Evolutionary conservation across 37 sponge, comb jelly and placozoan species (phyloP).

Genomic region (Eunapius fragilis): DNA sequence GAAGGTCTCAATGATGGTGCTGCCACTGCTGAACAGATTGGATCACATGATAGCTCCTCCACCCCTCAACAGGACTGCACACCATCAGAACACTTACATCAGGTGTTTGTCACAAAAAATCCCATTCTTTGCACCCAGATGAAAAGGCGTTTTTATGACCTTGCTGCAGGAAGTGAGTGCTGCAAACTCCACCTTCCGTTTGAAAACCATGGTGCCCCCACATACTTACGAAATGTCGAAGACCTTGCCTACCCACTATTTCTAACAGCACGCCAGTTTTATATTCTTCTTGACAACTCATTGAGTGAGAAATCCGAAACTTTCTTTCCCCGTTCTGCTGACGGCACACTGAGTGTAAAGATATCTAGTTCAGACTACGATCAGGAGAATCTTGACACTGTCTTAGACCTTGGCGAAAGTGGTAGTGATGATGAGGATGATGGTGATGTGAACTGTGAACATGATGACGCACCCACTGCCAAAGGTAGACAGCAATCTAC

Average conservation of each 20-base stretch:
- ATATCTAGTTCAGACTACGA: slow-evolving; percentile 56
- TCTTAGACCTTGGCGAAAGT: slow-evolving; percentile 41
- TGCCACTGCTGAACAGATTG: not conserved
- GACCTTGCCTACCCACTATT: slow-evolving; percentile 68
- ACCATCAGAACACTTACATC: slow-evolving; percentile 59
- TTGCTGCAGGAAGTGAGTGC: slow-evolving; percentile 24
- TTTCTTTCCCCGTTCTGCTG: slow-evolving; percentile 64
- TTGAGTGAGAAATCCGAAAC: slow-evolving; percentile 23
- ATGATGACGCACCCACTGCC: not conserved
- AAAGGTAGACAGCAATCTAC: not conserved
- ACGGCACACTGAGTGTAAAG: slow-evolving; percentile 43
- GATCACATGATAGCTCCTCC: not conserved
- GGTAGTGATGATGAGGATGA: slow-evolving; percentile 35
- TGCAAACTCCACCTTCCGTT: slow-evolving; percentile 20
- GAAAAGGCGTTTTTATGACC: slow-evolving; percentile 68
- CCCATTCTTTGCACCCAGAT: slow-evolving; percentile 72
- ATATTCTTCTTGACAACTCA: slow-evolving; percentile 71
- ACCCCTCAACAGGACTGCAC: not conserved
- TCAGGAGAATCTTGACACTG: slow-evolving; percentile 36
- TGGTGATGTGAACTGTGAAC: slow-evolving; percentile 29
- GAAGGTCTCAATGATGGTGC: not conserved
- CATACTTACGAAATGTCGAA: slow-evolving; percentile 7
- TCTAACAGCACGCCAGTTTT: slow-evolving; percentile 77
- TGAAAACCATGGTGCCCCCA: slow-evolving; percentile 34
- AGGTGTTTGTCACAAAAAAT: slow-evolving; percentile 85